These are phyloP conservation scores for Chaetorhynchus papuensis DNA, from an alignment of 2,113 vertebrate species.

Conservation along the genomic window DNA sequence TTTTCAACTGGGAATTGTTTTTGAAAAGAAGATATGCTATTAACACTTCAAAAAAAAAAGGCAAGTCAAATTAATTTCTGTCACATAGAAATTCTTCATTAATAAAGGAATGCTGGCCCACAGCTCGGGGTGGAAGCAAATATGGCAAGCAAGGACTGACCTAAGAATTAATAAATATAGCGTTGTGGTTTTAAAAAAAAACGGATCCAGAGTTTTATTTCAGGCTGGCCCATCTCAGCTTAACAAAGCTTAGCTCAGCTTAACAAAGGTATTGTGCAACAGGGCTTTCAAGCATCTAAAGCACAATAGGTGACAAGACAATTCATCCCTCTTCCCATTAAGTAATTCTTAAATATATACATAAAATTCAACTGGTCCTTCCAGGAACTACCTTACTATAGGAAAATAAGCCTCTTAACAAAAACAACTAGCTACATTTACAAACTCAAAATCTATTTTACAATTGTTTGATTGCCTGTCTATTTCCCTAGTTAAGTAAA, in stretches of 20 bases:
- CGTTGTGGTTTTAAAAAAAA: neutral
- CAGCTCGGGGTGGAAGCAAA: rapidly evolving
- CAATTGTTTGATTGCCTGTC: neutral
- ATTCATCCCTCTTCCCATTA: neutral
- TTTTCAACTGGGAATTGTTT: neutral
- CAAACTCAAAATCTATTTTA: neutral
- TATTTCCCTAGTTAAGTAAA: neutral
- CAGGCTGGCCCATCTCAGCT: neutral
- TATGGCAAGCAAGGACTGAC: neutral
- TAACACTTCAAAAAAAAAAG: neutral
- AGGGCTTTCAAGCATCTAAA: neutral
- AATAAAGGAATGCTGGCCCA: neutral
- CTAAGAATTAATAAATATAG: neutral
- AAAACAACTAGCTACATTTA: neutral
- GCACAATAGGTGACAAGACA: neutral
- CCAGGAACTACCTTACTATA: neutral
- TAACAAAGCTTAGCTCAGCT: neutral
- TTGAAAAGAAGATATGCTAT: neutral
- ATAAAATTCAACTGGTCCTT: neutral
- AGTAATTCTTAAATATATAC: neutral
- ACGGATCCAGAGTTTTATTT: neutral
- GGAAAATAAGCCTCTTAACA: neutral
- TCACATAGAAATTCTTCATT: rapidly evolving
- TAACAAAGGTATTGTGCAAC: neutral
- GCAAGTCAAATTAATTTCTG: neutral